Evolutionary conservation across 2,888 invertebrate genomes (phyloP).

Genomic region (Notodonta ziczac): DNA sequence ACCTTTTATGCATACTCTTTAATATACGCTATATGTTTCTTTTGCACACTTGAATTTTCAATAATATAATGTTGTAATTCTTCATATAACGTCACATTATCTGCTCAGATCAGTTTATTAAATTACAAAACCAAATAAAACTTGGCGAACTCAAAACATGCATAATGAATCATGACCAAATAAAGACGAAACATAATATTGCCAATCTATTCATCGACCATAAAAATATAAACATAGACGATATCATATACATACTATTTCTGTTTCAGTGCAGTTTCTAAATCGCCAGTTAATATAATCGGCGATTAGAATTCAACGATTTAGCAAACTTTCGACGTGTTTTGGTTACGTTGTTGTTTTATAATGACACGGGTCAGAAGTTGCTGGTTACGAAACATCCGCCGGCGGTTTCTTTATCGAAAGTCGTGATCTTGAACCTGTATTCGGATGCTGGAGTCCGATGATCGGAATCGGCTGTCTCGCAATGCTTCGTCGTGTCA

Average conservation of each 20-base stretch:
- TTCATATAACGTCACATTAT: too few species aligned
- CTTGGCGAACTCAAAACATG: background rate
- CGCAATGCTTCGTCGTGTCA: slow-evolving; percentile 32
- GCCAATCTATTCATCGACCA: slow-evolving; percentile 11
- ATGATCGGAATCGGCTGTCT: slow-evolving; percentile 35
- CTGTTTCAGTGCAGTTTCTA: slow-evolving; percentile 39
- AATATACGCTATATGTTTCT: too few species aligned
- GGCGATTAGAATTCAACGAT: slow-evolving; percentile 35
- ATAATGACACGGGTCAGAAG: slow-evolving; percentile 61
- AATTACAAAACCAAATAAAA: background rate
- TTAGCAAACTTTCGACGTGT: slow-evolving; percentile 55
- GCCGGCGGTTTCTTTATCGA: slow-evolving; percentile 64
- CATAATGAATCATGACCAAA: slow-evolving; percentile 3
- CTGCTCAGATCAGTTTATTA: background rate
- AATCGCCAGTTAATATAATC: slow-evolving; percentile 30
- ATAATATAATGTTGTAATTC: too few species aligned
- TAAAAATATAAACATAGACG: slow-evolving; percentile 16
- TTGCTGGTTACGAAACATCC: slow-evolving; percentile 55
- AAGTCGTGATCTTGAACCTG: slow-evolving; percentile 74
- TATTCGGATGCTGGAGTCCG: slow-evolving; percentile 35
- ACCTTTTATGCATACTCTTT: too few species aligned
- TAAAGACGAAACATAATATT: slow-evolving; percentile 1
- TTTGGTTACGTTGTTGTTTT: slow-evolving; percentile 51
- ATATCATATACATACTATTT: slow-evolving; percentile 21
- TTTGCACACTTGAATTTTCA: too few species aligned